Evolutionary conservation across 2,113 vertebrate genomes (phyloP).

Genomic region (Ranitomeya imitator): DNA sequence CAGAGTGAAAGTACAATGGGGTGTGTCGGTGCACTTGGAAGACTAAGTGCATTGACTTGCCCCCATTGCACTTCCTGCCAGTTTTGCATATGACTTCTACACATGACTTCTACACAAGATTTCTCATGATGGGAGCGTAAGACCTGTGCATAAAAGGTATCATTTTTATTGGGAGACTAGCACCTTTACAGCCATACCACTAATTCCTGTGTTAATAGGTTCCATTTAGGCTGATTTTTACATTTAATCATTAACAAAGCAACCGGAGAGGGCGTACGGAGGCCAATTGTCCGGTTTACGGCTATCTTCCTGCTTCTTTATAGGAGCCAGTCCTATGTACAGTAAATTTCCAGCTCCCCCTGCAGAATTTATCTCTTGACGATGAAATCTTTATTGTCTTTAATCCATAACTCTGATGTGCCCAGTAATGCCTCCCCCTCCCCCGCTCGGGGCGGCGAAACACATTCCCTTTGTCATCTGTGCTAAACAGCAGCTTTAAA

Average conservation of each 20-base stretch:
- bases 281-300: not conserved
- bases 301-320: not conserved
- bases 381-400: not conserved
- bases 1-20: too few species aligned
- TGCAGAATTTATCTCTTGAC: not conserved
- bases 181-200: too few species aligned
- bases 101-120: too few species aligned
- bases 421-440: not conserved
- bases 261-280: not conserved
- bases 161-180: too few species aligned
- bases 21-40: too few species aligned
- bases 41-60: too few species aligned
- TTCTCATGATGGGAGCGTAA: too few species aligned
- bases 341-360: not conserved
- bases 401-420: not conserved
- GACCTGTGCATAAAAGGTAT: too few species aligned
- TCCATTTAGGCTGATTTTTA: too few species aligned
- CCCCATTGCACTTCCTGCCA: too few species aligned
- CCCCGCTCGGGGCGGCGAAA: not conserved
- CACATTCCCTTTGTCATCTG: constrained; percentile 33
- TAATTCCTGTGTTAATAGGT: too few species aligned
- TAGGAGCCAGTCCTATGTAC: not conserved
- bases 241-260: not conserved
- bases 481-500: constrained; percentile 45
- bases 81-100: too few species aligned